Percentiles rank a stretch among this genome's conserved stretches.
phyloP scores from a whole-genome alignment of 2,888 invertebrate species.

The Glomeris marginata region DNA sequence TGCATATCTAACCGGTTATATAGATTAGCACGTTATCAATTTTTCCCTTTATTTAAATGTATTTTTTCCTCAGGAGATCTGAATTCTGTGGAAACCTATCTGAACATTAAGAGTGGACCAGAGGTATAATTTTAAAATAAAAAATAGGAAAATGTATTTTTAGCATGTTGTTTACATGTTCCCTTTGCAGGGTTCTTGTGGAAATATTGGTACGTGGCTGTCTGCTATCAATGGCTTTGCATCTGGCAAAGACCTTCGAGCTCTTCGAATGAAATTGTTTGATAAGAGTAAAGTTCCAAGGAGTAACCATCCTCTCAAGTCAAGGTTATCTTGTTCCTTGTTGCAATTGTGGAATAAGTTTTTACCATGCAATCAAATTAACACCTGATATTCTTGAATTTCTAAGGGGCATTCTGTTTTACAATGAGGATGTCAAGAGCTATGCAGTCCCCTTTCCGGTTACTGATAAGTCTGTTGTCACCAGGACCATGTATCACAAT shows the following conservation, averaged over 20 bases:
- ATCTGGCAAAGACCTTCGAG: slow-evolving; percentile 44
- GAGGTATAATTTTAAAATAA: slow-evolving; percentile 19
- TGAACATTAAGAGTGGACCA: slow-evolving; percentile 24
- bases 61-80: slow-evolving; percentile 24
- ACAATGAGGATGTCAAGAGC: slow-evolving; percentile 27
- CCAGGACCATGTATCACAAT: slow-evolving; percentile 61
- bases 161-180: background rate
- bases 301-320: slow-evolving; percentile 6
- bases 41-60: background rate
- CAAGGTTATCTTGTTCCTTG: too few species aligned
- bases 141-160: background rate
- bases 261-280: slow-evolving; percentile 50
- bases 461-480: slow-evolving; percentile 65
- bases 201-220: slow-evolving; percentile 81
- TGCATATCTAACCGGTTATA: too few species aligned
- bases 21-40: too few species aligned
- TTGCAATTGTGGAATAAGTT: too few species aligned
- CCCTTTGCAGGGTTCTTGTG: slow-evolving; percentile 33
- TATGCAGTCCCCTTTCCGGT: slow-evolving; percentile 70
- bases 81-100: slow-evolving; percentile 28
- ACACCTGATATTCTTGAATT: background rate
- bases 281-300: slow-evolving; percentile 42
- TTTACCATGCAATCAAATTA: background rate
- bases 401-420: slow-evolving; percentile 21
- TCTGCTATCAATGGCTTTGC: slow-evolving; percentile 66